A percentile compares a stretch with the other conserved stretches of the same genome.
Conservation (phyloP, 2,797 vertebrate species). For the Artibeus jamaicensis region DNA sequence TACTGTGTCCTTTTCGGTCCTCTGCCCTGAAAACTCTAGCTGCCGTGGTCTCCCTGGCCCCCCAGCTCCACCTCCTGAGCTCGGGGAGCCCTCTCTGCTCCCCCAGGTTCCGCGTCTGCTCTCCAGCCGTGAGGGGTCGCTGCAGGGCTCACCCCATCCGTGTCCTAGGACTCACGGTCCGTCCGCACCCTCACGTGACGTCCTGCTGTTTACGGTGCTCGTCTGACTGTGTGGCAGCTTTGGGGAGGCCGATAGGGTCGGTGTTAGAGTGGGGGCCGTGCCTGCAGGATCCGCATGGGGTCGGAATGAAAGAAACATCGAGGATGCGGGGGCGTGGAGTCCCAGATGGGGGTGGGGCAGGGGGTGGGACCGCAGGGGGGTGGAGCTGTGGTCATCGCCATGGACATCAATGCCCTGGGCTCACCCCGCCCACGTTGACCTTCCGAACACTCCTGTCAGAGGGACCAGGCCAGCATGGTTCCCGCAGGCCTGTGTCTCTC, state of each 20-base stretch:
- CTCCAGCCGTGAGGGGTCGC: background rate
- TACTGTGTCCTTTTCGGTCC: background rate
- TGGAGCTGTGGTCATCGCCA: background rate
- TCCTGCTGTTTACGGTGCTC: background rate
- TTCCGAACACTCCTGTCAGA: too few relatives aligned
- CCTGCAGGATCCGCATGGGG: background rate
- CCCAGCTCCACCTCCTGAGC: background rate
- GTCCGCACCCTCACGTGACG: background rate
- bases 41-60: background rate
- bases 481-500: background rate
- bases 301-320: background rate
- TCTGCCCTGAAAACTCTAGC: background rate
- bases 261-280: background rate
- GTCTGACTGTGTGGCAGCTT: background rate
- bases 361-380: too few relatives aligned
- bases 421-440: background rate
- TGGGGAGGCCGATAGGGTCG: background rate
- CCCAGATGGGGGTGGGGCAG: too few relatives aligned
- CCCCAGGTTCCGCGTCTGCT: too few relatives aligned
- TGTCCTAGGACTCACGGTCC: background rate
- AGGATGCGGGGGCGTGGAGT: background rate
- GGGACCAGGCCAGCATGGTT: too few relatives aligned
- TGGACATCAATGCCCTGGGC: background rate
- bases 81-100: background rate
- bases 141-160: rapidly evolving